A percentile compares a stretch with the other conserved stretches of the same genome.
Conservation (phyloP, 2,888 invertebrate species). For the Drosophila neutralis region DNA sequence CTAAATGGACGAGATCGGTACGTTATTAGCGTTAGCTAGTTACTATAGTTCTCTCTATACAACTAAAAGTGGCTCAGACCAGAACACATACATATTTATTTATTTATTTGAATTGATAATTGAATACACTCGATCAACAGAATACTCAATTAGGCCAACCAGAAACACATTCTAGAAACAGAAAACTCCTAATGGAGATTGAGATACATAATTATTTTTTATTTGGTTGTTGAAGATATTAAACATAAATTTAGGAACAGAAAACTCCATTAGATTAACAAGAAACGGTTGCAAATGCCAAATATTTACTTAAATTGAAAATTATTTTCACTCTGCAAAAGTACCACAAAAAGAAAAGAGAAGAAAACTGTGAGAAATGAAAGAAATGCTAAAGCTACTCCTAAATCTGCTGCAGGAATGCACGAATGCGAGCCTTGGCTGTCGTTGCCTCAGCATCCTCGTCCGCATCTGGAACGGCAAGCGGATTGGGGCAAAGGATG, state of each 20-base stretch:
- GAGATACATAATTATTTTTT: not conserved
- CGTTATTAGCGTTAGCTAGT: not conserved
- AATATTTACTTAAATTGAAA: not conserved
- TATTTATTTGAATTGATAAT: not conserved
- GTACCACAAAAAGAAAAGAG: not conserved
- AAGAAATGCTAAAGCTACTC: not conserved
- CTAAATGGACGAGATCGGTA: conserved; percentile 59
- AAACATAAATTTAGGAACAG: not conserved
- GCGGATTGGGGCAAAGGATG: conserved; percentile 46
- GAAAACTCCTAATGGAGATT: not conserved
- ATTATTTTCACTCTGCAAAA: not conserved
- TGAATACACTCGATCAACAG: not conserved
- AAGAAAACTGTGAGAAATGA: not conserved
- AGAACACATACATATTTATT: not conserved
- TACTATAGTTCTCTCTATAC: not conserved
- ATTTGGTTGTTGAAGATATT: not conserved
- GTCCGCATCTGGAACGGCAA: conserved; percentile 15
- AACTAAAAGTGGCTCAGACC: not conserved
- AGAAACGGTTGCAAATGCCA: not conserved
- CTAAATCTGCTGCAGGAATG: conserved; percentile 41
- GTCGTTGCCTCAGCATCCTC: conserved; percentile 45
- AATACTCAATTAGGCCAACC: no score
- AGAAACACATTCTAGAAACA: no score
- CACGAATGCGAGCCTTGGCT: conserved; percentile 68
- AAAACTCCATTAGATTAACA: not conserved